Conservation (phyloP, 2,797 vertebrate species). For the Platalea minor region DNA sequence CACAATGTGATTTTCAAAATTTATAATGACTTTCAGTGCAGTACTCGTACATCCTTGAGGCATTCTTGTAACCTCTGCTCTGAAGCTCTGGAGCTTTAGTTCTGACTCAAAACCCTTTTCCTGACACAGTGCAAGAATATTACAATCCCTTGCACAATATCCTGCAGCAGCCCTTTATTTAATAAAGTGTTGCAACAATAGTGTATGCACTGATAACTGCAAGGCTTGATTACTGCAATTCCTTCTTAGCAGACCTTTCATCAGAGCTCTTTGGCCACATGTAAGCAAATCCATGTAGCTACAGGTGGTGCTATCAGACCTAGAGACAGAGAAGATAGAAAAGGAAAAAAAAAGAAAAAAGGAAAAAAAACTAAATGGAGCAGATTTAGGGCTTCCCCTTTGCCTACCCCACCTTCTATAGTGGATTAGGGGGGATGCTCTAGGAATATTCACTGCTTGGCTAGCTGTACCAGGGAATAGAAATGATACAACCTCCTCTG, state of each 20-base stretch:
- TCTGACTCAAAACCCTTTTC: background rate
- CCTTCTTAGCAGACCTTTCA: background rate
- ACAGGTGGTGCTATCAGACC: background rate
- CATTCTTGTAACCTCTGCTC: background rate
- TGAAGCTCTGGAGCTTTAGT: background rate
- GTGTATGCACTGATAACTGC: background rate
- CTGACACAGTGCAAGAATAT: background rate
- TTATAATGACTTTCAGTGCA: background rate
- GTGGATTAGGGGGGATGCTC: background rate
- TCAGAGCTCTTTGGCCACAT: background rate
- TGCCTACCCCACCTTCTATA: background rate
- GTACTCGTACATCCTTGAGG: background rate
- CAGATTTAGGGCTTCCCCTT: background rate
- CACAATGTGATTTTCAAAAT: background rate
- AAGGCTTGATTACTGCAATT: constrained; percentile 17
- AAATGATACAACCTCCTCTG: background rate
- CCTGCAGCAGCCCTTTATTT: constrained; percentile 17
- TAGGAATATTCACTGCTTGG: background rate
- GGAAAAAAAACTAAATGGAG: background rate
- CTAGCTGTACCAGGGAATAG: background rate
- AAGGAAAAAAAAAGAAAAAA: background rate
- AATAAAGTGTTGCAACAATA: background rate
- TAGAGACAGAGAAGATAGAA: background rate
- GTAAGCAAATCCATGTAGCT: background rate
- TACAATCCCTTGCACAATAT: constrained; percentile 35